Evolutionary conservation across 2,888 invertebrate species (phyloP), one percentile per base, ranked within the genome.

Genomic region (Drosophila lutescens): DNA sequence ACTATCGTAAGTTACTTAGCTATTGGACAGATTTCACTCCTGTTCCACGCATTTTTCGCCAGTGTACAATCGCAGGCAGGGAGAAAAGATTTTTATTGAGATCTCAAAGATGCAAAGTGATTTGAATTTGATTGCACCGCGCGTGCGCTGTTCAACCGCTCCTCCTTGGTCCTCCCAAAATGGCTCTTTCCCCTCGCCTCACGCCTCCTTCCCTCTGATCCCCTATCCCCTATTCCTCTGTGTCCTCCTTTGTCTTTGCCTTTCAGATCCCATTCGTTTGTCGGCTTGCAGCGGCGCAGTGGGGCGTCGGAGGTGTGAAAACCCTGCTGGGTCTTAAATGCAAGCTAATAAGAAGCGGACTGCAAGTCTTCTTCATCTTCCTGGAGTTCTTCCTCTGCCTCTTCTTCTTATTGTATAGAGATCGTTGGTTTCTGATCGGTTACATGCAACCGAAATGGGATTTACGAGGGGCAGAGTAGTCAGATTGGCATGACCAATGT

Each of bases 221-320:
- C 44, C 10, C 36, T 15, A 26, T 44, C 30, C 36, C 17, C 44
- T 10, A 36, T 13, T 13, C 34, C 57, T 20, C 9, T 10, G n/a
- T 38, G 30, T 30, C 34, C 55, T 32, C 17, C 23, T 54, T 54
- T 40, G 47, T 47, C 47, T 32, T 46, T 30, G 46, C 15, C 53
- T 13, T 38, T 51, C 40, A n/a, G 23, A n/a, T n/a, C 32, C 17
- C 46, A 40, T 68, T 51, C 71, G 55, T 51, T 55, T 70, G 71
- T 71, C 71, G 71, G 71, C 71, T 53, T 41, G 57, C 44, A 34
- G 40, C 47, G 65, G 53, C 89, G 69, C 90, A 89, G 90, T 85
- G 89, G 91, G 91, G 86, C 79, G 88, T 89, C 89, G 78, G 90
- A 91, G 91, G 91, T 91, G 91, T 91, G 91, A 91, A 91, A 89